Base-by-base conservation (phyloP, 2,888 invertebrate species). In the Lumbricus terrestris region DNA sequence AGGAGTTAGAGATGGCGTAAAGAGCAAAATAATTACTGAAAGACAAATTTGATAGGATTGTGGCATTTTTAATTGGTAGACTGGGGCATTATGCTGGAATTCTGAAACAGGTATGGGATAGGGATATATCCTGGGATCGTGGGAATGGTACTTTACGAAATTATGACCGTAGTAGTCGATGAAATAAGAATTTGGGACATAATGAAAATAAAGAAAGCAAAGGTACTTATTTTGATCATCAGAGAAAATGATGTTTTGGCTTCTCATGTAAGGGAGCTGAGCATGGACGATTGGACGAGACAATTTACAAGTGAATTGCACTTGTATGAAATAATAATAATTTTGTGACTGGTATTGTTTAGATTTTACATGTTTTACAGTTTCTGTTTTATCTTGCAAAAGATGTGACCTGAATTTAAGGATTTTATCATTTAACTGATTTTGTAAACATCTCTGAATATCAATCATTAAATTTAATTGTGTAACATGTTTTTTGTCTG, bases 261-360 rank as follows among this genome's bases (percentile, higher is more conserved):
- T 29, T n/a, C 8, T 69, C 8, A n/a, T 13, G 8, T n/a, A 69
- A 69, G 69, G 29, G 69, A 29, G 13, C n/a, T 69, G 69, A 69
- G 69, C n/a, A 69, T n/a, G 69, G 69, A 69, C n/a, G n/a, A 69
- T 69, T n/a, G n/a, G 69, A n/a, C n/a, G 29, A 69, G 69, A 69
- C 69, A 69, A n/a, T 69, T n/a, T n/a, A 69, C 69, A 69, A 69
- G 69, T 69, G 69, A 69, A n/a, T 69, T 69, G 69, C 69, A 69
- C 29, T 69, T n/a, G 69, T 69, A n/a, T 69, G 69, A n/a, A 69
- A 69, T n/a, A 69, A 69, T n/a, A 69, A 69, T n/a, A n/a, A n/a
- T 69, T 1, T 69, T 69, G 69, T 69, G 69, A 69, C 69, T 69
- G n/a, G 29, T n/a, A n/a, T n/a, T 69, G 13, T 69, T 69, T 69